These are phyloP conservation scores for Dunckerocampus dactyliophorus DNA, from an alignment of 2,113 vertebrate species.

Conservation along the genomic window DNA sequence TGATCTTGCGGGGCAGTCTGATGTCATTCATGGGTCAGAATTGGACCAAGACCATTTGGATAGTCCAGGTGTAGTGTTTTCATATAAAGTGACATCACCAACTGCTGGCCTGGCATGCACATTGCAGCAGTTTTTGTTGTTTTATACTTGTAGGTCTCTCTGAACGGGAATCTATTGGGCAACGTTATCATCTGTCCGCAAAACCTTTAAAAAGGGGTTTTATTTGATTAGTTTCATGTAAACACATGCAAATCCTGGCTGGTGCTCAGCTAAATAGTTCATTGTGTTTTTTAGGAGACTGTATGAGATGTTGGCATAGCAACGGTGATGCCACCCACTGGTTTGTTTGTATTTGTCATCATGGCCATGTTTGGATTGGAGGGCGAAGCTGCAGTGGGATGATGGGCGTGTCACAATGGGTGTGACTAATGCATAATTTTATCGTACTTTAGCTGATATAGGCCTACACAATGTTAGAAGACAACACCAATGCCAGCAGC, in stretches of 20 bases:
- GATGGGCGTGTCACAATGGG: not conserved
- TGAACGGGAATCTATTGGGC: too few relatives aligned
- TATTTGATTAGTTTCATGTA: not conserved
- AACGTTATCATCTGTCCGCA: too few relatives aligned
- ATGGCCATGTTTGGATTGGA: not conserved
- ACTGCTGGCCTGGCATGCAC: too few relatives aligned
- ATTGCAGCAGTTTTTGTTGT: not conserved
- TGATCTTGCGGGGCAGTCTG: too few relatives aligned
- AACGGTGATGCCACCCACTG: not conserved
- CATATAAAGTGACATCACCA: too few relatives aligned
- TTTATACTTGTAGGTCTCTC: too few relatives aligned
- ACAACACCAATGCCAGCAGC: not conserved
- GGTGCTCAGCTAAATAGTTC: not conserved
- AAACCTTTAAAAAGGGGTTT: too few relatives aligned
- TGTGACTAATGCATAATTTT: not conserved
- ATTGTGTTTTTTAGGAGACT: not conserved
- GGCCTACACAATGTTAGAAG: not conserved
- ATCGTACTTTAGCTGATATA: not conserved
- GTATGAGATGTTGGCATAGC: not conserved
- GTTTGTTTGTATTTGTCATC: not conserved
- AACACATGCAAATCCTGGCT: not conserved
- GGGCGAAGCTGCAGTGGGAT: not conserved
- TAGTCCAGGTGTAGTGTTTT: too few relatives aligned
- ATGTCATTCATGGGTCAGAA: too few relatives aligned
- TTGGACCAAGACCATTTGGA: too few relatives aligned